Conservation (phyloP, 35 echinoderm and acorn worm species). For the Heliocidaris erythrogramma region DNA sequence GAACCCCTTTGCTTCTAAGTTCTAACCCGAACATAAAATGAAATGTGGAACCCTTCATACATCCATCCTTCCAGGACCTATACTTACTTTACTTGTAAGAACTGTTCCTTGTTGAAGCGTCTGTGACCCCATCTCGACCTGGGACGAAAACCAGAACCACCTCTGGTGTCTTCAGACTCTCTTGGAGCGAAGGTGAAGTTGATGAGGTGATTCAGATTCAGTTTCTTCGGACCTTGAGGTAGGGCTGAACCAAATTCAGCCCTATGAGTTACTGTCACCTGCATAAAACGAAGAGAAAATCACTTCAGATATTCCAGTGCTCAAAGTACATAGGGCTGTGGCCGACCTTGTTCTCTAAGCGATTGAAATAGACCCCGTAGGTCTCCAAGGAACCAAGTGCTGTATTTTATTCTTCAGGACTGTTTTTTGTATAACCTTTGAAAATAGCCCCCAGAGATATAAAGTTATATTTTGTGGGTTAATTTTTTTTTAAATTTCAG, state of each 20-base stretch:
- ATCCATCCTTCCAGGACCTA: background rate
- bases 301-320: background rate
- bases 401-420: no score
- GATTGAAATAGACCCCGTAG: no score
- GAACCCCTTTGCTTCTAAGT: background rate
- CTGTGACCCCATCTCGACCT: constrained; percentile 69
- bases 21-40: background rate
- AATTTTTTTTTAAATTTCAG: no score
- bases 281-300: constrained; percentile 1
- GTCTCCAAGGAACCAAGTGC: no score
- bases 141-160: constrained; percentile 59
- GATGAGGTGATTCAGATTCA: constrained; percentile 93
- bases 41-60: background rate
- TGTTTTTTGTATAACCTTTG: no score
- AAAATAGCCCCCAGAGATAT: no score
- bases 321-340: background rate
- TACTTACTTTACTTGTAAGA: constrained; percentile 97
- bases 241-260: constrained; percentile 99
- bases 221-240: constrained; percentile 89
- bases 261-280: constrained; percentile 94
- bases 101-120: constrained; percentile 96
- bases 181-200: constrained; percentile 92
- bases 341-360: background rate
- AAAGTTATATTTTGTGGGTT: no score
- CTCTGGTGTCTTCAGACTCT: constrained; percentile 49